These are phyloP conservation scores for Murina feae DNA, from an alignment of 2,113 vertebrate genomes.

Conservation along the genomic window DNA sequence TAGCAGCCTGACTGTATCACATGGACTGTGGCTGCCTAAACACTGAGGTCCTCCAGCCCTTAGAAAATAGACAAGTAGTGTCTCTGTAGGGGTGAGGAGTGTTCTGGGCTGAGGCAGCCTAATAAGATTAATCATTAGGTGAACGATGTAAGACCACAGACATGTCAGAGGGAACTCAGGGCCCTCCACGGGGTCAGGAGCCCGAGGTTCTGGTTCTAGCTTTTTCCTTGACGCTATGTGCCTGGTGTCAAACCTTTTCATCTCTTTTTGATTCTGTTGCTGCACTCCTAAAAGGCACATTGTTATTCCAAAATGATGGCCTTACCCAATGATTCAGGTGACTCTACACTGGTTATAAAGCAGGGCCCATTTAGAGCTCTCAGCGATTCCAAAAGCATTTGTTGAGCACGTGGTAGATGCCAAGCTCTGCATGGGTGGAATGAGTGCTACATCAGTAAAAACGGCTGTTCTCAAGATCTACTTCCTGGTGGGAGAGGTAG, in stretches of 20 bases:
- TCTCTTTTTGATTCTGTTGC: not conserved
- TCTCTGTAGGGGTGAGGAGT: not conserved
- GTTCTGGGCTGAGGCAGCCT: not conserved
- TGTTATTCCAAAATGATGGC: not conserved
- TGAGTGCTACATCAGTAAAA: not conserved
- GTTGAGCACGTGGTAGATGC: not conserved
- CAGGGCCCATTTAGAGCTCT: not conserved
- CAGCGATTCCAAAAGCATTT: not conserved
- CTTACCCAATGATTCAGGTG: not conserved
- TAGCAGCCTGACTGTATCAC: not conserved
- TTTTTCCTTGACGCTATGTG: not conserved
- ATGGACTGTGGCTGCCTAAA: not conserved
- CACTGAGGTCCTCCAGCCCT: not conserved
- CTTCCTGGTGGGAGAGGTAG: not conserved
- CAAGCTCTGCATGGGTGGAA: not conserved
- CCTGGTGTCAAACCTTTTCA: not conserved
- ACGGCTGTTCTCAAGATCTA: not conserved
- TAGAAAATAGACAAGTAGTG: conserved; percentile 19
- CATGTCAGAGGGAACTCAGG: not conserved
- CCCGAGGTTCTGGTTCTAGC: not conserved
- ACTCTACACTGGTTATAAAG: not conserved
- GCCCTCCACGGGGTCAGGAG: not conserved
- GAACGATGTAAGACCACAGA: not conserved
- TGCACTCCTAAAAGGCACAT: not conserved
- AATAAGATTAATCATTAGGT: not conserved